These are phyloP conservation scores for Drosophila gaucha DNA, from an alignment of 2,888 invertebrate species.

Conservation along the genomic window DNA sequence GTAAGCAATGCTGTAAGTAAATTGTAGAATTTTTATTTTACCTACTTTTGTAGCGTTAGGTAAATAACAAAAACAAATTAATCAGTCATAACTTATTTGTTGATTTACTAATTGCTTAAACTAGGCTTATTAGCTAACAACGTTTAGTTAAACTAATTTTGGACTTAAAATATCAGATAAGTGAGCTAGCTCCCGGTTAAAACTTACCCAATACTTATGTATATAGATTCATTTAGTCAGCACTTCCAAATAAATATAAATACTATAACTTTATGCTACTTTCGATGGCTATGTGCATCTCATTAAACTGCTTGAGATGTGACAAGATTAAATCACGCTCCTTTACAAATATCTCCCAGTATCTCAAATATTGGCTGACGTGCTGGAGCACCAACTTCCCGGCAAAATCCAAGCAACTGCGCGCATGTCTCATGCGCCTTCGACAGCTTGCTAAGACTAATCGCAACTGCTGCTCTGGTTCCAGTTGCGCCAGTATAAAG, in stretches of 20 bases:
- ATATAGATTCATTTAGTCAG: slow-evolving; percentile 5
- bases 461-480: slow-evolving; percentile 79
- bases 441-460: slow-evolving; percentile 64
- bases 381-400: slow-evolving; percentile 71
- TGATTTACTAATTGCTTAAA: slow-evolving; percentile 30
- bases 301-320: slow-evolving; percentile 71
- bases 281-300: slow-evolving; percentile 72
- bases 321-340: slow-evolving; percentile 67
- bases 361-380: slow-evolving; percentile 71
- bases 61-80: slow-evolving; percentile 1
- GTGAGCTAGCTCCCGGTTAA: not conserved
- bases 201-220: slow-evolving; percentile 4
- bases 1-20: no score
- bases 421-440: slow-evolving; percentile 51
- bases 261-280: slow-evolving; percentile 63
- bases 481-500: slow-evolving; percentile 90
- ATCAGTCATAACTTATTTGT: not conserved
- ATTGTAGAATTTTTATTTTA: not conserved
- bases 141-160: slow-evolving; percentile 23
- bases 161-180: slow-evolving; percentile 19
- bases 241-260: not conserved
- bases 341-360: slow-evolving; percentile 72
- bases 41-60: not conserved
- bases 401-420: slow-evolving; percentile 76
- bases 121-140: slow-evolving; percentile 27